Base-by-base conservation (phyloP, 1,140 invertebrate genomes). In the Drosophila carrolli region DNA sequence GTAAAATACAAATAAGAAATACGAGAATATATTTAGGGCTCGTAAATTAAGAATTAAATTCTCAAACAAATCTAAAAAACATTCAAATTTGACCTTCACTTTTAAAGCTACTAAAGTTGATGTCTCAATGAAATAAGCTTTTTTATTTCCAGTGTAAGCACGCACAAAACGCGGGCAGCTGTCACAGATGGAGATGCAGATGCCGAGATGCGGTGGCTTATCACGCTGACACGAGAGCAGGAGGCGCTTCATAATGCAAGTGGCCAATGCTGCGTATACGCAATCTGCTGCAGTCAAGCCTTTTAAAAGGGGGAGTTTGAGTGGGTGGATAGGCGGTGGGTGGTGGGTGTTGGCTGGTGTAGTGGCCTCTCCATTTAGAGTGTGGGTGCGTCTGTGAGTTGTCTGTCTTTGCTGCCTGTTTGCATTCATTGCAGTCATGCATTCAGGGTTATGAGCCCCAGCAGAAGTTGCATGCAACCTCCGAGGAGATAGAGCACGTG, bases 241-340 rank as follows among this genome's bases (percentile, higher is more conserved):
- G 68, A 62, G 71, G 71, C 58, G 78, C 79, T 86, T 81, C 71
- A 88, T 77, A 83, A 80, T 83, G 83, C 76, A 90, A 85, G 86
- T 90, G 85, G 85, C 85, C 78, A 81, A 85, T 73, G 77, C 67
- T 90, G 85, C 85, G 85, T 90, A 85, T 90, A 90, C 85, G 85
- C 85, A 90, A 90, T 76, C 53, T 81, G 76, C 55, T 48, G 55
- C 74, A 67, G 47, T 46, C 50, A 38, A 56, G 54, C 40, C 55
- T 35, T 27, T 6, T 5, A 13, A 19, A 38, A 51, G 29, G 23
- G 13, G 19, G 19, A 19, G 19, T 19, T 19, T 50, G 27, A 16
- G 32, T 37, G 50, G 47, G 11, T 6, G 29, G 16, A 16, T 59
- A 27, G 56, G 29, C 9, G 13, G 4, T 6, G 11, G 41, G 23